Percentiles rank a stretch among this genome's conserved stretches.
phyloP scores from a whole-genome alignment of 2,888 invertebrate genomes.

The Nephrocerus scutellatus region DNA sequence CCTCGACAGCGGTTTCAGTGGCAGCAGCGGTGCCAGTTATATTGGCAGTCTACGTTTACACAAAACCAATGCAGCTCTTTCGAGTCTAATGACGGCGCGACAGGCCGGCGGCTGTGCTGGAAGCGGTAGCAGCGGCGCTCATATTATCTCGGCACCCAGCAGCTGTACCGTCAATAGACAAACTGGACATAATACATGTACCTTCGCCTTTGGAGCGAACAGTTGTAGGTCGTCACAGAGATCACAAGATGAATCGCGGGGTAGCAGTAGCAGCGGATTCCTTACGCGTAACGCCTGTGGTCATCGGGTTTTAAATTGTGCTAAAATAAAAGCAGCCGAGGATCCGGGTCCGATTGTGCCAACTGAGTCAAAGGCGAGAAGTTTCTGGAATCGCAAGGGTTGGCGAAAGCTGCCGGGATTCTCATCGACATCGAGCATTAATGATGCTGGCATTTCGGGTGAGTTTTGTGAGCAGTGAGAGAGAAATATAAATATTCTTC shows the following conservation, averaged over 20 bases:
- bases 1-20: conserved; percentile 76
- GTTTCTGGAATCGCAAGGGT: conserved; percentile 68
- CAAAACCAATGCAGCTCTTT: conserved; percentile 39
- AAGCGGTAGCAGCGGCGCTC: conserved; percentile 2
- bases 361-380: conserved; percentile 44
- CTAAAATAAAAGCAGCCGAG: conserved; percentile 50
- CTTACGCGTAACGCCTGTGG: conserved; percentile 47
- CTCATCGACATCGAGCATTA: conserved; percentile 62
- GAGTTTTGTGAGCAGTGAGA: too few species aligned
- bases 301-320: conserved; percentile 42
- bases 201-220: conserved; percentile 34
- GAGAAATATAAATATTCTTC: conserved; percentile 18
- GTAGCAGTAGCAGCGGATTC: conserved; percentile 28
- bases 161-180: conserved; percentile 9
- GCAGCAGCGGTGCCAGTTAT: conserved; percentile 75
- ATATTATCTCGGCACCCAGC: neutral
- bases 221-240: conserved; percentile 32
- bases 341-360: conserved; percentile 43
- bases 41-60: conserved; percentile 59
- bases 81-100: conserved; percentile 35
- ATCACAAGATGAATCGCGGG: conserved; percentile 14
- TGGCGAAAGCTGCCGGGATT: conserved; percentile 74
- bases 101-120: conserved; percentile 30
- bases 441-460: conserved; percentile 61
- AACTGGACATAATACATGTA: conserved; percentile 29